Conservation (phyloP, 1,140 invertebrate species). For the Heliothis virescens region DNA sequence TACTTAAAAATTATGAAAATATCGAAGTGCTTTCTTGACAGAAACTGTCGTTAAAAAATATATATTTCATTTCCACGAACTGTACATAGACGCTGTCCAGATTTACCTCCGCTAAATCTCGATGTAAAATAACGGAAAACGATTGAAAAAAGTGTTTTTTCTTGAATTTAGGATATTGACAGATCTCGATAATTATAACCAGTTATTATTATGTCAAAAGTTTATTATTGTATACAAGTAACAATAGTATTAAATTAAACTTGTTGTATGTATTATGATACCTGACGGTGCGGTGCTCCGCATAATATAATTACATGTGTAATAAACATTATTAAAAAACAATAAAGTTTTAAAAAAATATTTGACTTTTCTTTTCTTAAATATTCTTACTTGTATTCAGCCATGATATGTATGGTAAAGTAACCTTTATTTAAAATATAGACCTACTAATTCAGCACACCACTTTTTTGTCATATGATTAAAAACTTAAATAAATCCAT, state of each 20-base stretch:
- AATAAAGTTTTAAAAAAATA: constrained; percentile 83
- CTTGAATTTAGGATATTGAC: constrained; percentile 67
- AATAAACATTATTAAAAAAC: constrained; percentile 84
- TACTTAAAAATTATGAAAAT: constrained; percentile 46
- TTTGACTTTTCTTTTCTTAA: constrained; percentile 57
- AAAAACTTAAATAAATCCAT: too few relatives aligned
- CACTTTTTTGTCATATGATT: too few relatives aligned
- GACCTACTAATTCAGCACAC: too few relatives aligned
- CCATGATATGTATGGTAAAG: too few relatives aligned
- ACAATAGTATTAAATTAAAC: constrained; percentile 77
- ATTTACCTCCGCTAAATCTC: constrained; percentile 38
- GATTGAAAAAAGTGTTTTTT: constrained; percentile 67
- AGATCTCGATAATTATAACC: constrained; percentile 78
- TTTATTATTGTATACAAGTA: constrained; percentile 85
- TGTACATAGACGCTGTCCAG: constrained; percentile 57
- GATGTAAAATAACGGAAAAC: constrained; percentile 54
- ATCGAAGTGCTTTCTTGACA: constrained; percentile 82
- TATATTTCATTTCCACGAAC: constrained; percentile 56
- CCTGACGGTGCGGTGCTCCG: constrained; percentile 67
- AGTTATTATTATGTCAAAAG: constrained; percentile 83
- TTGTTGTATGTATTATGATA: constrained; percentile 83
- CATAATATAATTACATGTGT: constrained; percentile 82
- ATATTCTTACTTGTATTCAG: too few relatives aligned
- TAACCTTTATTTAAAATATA: too few relatives aligned
- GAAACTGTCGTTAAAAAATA: constrained; percentile 81